Evolutionary conservation across 2,797 vertebrate species (phyloP).

Genomic region (Spheniscus humboldti): DNA sequence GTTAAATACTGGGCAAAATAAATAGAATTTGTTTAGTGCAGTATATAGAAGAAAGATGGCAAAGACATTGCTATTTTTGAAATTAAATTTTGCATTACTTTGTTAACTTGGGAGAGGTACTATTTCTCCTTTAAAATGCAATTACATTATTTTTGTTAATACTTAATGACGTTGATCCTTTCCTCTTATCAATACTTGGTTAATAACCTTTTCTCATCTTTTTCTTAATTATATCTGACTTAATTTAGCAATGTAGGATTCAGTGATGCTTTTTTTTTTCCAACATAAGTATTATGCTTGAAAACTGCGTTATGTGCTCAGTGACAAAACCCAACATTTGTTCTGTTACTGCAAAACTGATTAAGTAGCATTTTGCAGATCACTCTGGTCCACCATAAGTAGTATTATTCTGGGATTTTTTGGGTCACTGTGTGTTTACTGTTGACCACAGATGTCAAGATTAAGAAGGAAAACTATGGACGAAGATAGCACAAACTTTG

Average conservation of each 20-base stretch:
- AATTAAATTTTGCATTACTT: background rate
- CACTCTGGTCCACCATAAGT: background rate
- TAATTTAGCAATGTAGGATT: background rate
- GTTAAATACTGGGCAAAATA: background rate
- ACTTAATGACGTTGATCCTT: background rate
- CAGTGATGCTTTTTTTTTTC: background rate
- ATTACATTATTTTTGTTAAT: background rate
- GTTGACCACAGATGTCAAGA: background rate
- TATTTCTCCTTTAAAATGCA: background rate
- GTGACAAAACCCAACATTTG: background rate
- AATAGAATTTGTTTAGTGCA: background rate
- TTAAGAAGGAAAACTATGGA: background rate
- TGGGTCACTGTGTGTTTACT: background rate
- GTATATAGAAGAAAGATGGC: background rate
- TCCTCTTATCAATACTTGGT: background rate
- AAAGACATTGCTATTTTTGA: background rate
- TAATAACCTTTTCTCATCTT: background rate
- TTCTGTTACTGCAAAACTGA: background rate
- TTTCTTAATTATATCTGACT: background rate
- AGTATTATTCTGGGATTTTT: background rate
- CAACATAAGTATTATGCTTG: rapidly evolving
- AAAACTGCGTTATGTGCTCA: background rate
- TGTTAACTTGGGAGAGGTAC: background rate
- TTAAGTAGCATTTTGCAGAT: background rate
- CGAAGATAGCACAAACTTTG: background rate